Percentiles rank a stretch among this genome's conserved stretches.
Conservation (phyloP, 1,140 invertebrate genomes). For the Ctenoplectra terminalis region DNA sequence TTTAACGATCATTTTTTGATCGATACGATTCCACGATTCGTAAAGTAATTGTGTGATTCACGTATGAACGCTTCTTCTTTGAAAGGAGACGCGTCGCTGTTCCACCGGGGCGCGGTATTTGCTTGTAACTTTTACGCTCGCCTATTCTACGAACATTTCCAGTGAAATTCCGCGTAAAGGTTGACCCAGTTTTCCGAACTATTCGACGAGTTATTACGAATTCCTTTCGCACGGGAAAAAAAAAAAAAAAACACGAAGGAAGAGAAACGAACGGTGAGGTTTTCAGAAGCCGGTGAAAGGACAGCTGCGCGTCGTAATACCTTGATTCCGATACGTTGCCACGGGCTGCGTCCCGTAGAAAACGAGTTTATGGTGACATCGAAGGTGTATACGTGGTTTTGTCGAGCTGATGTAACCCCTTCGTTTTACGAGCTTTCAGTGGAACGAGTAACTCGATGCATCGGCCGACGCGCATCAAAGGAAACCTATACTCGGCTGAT, state of each 20-base stretch:
- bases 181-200: conserved; percentile 35
- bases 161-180: conserved; percentile 10
- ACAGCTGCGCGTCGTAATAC: conserved; percentile 37
- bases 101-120: background rate
- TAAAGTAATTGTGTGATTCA: background rate
- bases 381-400: conserved; percentile 17
- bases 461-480: conserved; percentile 23
- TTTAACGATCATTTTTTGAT: background rate
- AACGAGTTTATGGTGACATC: conserved; percentile 46
- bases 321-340: conserved; percentile 43
- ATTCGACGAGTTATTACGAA: conserved; percentile 47
- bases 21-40: background rate
- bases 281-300: conserved; percentile 24
- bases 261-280: conserved; percentile 5
- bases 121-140: conserved; percentile 44
- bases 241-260: background rate
- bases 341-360: background rate
- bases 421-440: conserved; percentile 56
- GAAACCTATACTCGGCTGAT: conserved; percentile 45
- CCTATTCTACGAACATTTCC: conserved; percentile 28
- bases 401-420: conserved; percentile 45
- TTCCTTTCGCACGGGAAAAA: conserved; percentile 11
- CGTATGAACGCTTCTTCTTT: conserved; percentile 9
- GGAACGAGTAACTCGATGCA: conserved; percentile 38
- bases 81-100: background rate